Base-by-base conservation (phyloP, 64 coral and sea anemone genomes). In the Exaiptasia diaphana region DNA sequence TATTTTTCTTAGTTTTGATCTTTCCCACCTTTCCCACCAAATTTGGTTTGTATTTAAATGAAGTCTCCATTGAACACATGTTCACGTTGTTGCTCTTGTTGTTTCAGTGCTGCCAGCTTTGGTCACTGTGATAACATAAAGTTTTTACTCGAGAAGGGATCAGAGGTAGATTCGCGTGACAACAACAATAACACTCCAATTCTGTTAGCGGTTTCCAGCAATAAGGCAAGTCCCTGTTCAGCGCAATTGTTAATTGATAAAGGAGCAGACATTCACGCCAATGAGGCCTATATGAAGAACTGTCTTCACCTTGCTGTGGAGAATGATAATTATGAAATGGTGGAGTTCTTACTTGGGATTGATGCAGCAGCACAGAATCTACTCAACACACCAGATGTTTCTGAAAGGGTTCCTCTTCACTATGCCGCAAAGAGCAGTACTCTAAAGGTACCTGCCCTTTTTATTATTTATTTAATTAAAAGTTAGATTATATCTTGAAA, bases 231-330 rank as follows among this genome's bases (percentile, higher is more conserved):
- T 7, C 43, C 43, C 32, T 65, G 12, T 4, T 65, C 31, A 40
- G 46, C 11, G 81, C 88, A 3, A 26, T 38, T 12, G 23, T 78
- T 69, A 46, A 85, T 39, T 73, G n/a, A n/a, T 20, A 93, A 39
- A 55, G 91, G 91, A 64, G 71, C 91, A 39, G 71, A 93, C 26
- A 68, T 59, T 4, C 10, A 28, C 10, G 91, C 85, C 21, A 56
- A 35, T 35, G 85, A 93, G 15, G 36, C 67, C 6, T 69, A 71
- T 8, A 83, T 93, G 91, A 93, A 88, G 62, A 93, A 67, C 39
- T 93, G 85, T 45, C 32, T 93, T 59, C 91, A 93, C 68, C 29
- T 93, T 30, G 91, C 85, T 0, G 85, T 93, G n/a, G 82, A 91
- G 48, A 50, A 72, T 8, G 88, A 91, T 25, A 50, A 71, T 28